Base-by-base conservation (phyloP, 2,797 vertebrate species). In the Hydrocynus forskahlii region DNA sequence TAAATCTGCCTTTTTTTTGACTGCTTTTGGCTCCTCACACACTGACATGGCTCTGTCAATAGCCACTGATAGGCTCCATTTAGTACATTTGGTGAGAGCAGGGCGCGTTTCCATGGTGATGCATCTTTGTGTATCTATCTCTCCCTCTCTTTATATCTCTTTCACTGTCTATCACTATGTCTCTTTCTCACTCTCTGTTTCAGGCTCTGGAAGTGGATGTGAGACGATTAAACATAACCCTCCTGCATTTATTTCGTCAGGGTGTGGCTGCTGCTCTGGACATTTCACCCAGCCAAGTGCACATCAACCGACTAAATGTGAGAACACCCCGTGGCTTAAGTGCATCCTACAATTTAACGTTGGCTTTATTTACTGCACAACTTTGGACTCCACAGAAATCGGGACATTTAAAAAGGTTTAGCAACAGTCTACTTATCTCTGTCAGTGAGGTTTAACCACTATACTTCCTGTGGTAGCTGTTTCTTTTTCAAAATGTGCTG, bases 121-220 rank as follows among this genome's bases (percentile, higher is more conserved):
- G 55, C 54, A 63, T 84, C 38, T 74, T 69, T 68, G 13, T 63
- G 19, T 78, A 4, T 23, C 25, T 57, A 17, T 66, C 54, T 54
- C 48, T 55, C 2, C n/a, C n/a, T 57, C 38, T 19, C 14, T n/a
- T 12, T 38, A 2, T 64, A 1, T 68, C 16, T 57, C 40, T 45
- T 10, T 14, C 14, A 17, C 76, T 21, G 70, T 48, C 40, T 38
- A 19, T 45, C 50, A 43, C 35, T 57, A 16, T 72, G 23, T 38
- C 23, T 38, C 35, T 17, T 57, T 52, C 74, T 71, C 29, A 19
- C 55, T 35, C 50, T 88, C n/a, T n/a, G 88, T 92, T 92, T 73
- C 88, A 95, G 95, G 94, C 93, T 19, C 83, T 96, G 86, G 94
- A 95, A 92, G 94, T 96, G 93, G 95, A 96, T 89, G 89, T 96